Evolutionary conservation across 2,888 invertebrate species (phyloP).

Genomic region (Clistopyga incitator): DNA sequence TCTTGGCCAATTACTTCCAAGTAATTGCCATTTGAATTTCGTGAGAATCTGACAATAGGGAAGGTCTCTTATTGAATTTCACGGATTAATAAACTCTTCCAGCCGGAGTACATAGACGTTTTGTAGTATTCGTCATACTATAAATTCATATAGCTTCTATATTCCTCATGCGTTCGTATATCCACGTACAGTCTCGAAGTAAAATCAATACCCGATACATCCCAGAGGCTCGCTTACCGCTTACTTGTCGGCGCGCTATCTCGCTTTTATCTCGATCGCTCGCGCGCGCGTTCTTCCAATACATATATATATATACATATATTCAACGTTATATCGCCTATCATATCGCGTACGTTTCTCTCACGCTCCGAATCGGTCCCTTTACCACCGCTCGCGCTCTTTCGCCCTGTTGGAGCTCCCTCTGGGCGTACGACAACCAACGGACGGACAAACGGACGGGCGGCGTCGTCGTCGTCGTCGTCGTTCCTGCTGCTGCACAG

Average conservation of each 20-base stretch:
- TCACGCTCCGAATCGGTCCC: constrained; percentile 40
- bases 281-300: constrained; percentile 57
- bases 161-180: constrained; percentile 7
- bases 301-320: constrained; percentile 19
- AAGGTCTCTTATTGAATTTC: constrained; percentile 47
- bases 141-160: neutral
- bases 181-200: constrained; percentile 61
- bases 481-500: constrained; percentile 33
- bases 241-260: constrained; percentile 76
- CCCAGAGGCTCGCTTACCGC: constrained; percentile 75
- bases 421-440: constrained; percentile 33
- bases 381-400: constrained; percentile 34
- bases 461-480: constrained; percentile 29
- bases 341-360: constrained; percentile 56
- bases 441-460: constrained; percentile 28
- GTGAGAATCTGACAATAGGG: constrained; percentile 18
- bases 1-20: neutral
- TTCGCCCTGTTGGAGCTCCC: constrained; percentile 21
- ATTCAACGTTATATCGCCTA: constrained; percentile 9
- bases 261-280: constrained; percentile 79
- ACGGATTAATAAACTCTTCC: constrained; percentile 75
- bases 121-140: constrained; percentile 1
- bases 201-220: constrained; percentile 82
- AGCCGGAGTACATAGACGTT: constrained; percentile 24
- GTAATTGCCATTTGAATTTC: neutral